Percentiles rank a stretch among this genome's conserved stretches.
These are phyloP conservation scores for Arothron firmamentum DNA, from an alignment of 2,113 vertebrate genomes.

Conservation along the genomic window DNA sequence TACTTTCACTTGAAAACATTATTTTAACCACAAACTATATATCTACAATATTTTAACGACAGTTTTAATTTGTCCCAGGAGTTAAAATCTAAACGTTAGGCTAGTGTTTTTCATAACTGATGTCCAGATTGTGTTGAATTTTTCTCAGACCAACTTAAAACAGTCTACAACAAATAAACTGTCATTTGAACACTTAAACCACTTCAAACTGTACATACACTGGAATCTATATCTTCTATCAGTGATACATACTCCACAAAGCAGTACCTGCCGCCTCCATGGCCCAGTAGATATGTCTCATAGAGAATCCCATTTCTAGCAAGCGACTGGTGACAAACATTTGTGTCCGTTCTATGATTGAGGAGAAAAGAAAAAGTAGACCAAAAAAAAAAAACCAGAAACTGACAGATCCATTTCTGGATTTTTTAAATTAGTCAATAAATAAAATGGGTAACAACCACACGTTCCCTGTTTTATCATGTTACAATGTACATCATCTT, in stretches of 20 bases:
- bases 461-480: background rate
- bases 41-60: no score
- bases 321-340: slow-evolving; percentile 80
- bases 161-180: no score
- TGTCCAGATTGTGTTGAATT: background rate
- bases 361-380: slow-evolving; percentile 61
- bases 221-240: background rate
- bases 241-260: slow-evolving; percentile 25
- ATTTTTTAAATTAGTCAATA: background rate
- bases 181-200: no score
- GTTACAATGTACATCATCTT: no score
- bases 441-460: background rate
- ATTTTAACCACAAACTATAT: background rate
- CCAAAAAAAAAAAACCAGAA: slow-evolving; percentile 56
- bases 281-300: slow-evolving; percentile 81
- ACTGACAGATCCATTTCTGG: slow-evolving; percentile 33
- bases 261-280: slow-evolving; percentile 81
- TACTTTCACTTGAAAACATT: background rate
- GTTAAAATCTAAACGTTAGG: no score
- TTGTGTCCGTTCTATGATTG: slow-evolving; percentile 74
- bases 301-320: slow-evolving; percentile 82
- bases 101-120: no score
- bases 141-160: no score
- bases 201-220: no score
- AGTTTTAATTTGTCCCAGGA: no score